A percentile compares a stretch with the other conserved stretches of the same genome.
These are phyloP conservation scores for Seriola rivoliana DNA, from an alignment of 2,113 vertebrate species.

Conservation along the genomic window DNA sequence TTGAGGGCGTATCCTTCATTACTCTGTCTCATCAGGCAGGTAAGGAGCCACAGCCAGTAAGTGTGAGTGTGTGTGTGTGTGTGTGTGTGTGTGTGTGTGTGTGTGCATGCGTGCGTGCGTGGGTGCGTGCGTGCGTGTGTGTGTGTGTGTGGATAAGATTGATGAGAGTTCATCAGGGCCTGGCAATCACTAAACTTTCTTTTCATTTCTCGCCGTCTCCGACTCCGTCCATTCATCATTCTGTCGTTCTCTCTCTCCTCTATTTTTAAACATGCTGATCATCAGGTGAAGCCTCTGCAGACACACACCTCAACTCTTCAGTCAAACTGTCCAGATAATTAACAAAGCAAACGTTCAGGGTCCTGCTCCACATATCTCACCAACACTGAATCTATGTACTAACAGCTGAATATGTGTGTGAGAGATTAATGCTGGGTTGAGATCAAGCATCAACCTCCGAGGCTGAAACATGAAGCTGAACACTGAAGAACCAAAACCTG, in stretches of 20 bases:
- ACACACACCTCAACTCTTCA: neutral
- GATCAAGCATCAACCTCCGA: no score
- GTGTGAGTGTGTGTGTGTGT: neutral
- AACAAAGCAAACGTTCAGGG: no score
- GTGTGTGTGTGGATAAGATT: constrained; percentile 46
- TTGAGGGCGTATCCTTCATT: constrained; percentile 53
- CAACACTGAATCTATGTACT: no score
- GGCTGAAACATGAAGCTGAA: no score
- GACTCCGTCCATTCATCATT: constrained; percentile 41
- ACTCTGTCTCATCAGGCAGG: constrained; percentile 66
- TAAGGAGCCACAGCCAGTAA: constrained; percentile 34
- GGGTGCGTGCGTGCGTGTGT: constrained; percentile 39
- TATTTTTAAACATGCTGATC: constrained; percentile 52
- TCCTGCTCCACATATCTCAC: no score
- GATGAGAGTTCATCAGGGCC: constrained; percentile 59
- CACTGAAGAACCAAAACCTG: no score
- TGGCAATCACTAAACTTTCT: constrained; percentile 61
- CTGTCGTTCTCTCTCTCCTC: neutral
- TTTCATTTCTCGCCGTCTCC: constrained; percentile 38
- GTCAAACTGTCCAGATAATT: neutral
- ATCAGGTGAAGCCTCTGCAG: constrained; percentile 1
- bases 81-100: constrained; percentile 24
- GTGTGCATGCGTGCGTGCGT: constrained; percentile 26
- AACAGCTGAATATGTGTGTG: no score
- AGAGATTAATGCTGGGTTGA: no score